Evolutionary conservation across 1,140 invertebrate species (phyloP).

Genomic region (Eurytemora carolleeae): DNA sequence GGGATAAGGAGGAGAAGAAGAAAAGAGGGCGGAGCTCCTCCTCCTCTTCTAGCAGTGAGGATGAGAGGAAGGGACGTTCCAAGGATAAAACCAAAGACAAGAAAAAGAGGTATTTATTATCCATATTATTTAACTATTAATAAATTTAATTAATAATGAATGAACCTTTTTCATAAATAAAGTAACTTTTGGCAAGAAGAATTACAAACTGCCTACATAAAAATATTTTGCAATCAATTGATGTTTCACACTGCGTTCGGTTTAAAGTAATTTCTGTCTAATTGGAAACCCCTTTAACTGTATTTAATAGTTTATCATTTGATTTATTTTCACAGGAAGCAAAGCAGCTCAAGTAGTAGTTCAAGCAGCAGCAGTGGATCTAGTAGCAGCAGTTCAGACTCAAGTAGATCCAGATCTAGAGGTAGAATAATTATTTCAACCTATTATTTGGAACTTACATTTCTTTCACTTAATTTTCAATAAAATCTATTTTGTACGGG

Average conservation of each 20-base stretch:
- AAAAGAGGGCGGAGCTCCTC: background rate
- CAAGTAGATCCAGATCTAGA: constrained; percentile 51
- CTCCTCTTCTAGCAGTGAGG: constrained; percentile 4
- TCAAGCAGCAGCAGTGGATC: constrained; percentile 25
- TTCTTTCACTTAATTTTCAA: background rate
- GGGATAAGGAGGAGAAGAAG: background rate
- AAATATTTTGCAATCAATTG: background rate
- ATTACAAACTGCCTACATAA: background rate
- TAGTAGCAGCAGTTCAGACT: constrained; percentile 38
- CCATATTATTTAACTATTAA: background rate
- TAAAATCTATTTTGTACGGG: no score
- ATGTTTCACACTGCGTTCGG: background rate
- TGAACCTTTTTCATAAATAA: background rate
- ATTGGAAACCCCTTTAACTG: background rate
- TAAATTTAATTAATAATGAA: background rate
- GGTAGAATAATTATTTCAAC: background rate
- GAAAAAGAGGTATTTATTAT: constrained; percentile 6
- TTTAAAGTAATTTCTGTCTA: background rate
- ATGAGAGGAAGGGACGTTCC: background rate
- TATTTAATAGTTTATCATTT: background rate
- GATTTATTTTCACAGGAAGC: background rate
- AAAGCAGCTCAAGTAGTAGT: background rate
- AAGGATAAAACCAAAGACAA: constrained; percentile 21
- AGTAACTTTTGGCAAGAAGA: background rate
- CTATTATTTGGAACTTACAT: background rate